Conservation (phyloP, 2,888 invertebrate genomes). For the Leucania comma region DNA sequence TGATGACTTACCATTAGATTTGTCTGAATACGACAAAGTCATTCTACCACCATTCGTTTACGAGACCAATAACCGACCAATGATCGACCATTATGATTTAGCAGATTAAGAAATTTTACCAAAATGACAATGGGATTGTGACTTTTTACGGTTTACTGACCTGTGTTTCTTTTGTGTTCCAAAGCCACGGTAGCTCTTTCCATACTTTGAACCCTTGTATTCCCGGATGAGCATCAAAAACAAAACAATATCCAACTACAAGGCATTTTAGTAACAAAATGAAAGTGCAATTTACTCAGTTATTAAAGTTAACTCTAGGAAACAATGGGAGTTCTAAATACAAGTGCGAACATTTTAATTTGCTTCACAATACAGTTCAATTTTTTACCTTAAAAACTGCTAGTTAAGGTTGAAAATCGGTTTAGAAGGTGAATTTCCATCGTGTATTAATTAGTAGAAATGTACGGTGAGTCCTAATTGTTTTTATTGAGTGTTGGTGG, state of each 20-base stretch:
- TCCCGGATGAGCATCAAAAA: background rate
- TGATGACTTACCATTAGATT: too few species aligned
- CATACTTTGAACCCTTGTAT: too few species aligned
- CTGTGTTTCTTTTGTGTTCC: too few species aligned
- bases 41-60: too few species aligned
- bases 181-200: too few species aligned
- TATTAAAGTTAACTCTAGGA: constrained; percentile 54
- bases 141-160: too few species aligned
- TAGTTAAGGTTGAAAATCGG: background rate
- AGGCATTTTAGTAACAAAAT: constrained; percentile 38
- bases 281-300: constrained; percentile 38
- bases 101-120: too few species aligned
- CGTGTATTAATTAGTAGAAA: constrained; percentile 48
- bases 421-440: background rate
- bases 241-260: constrained; percentile 8
- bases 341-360: constrained; percentile 56
- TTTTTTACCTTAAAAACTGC: background rate
- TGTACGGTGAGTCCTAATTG: constrained; percentile 43
- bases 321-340: constrained; percentile 38
- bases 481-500: constrained; percentile 51
- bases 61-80: too few species aligned
- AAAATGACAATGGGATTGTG: too few species aligned
- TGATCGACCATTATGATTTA: too few species aligned
- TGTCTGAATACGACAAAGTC: too few species aligned
- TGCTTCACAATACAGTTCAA: background rate